phyloP scores from a whole-genome alignment of 1,140 invertebrate genomes.

The Pseudomyrmex gracilis region DNA sequence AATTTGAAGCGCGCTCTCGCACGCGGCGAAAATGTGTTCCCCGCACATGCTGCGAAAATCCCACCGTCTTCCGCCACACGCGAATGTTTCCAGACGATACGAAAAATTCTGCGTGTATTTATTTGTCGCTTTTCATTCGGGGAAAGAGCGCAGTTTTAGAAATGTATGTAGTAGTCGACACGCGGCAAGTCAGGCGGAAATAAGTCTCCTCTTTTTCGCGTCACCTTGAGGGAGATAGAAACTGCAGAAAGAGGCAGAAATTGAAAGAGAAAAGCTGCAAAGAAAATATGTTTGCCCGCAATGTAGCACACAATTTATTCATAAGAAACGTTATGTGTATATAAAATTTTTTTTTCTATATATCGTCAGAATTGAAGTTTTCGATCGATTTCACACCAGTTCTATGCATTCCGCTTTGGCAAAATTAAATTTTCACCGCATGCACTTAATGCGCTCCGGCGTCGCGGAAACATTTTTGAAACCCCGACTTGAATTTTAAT shows the following conservation, averaged over 20 bases:
- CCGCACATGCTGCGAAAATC: conserved; percentile 29
- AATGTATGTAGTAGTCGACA: neutral
- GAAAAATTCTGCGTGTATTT: neutral
- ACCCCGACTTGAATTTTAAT: conserved; percentile 51
- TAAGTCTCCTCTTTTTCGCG: neutral
- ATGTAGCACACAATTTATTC: neutral
- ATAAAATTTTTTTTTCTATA: too few species aligned
- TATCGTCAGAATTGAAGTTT: neutral
- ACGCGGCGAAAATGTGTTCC: conserved; percentile 35
- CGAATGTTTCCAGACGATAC: conserved; percentile 16
- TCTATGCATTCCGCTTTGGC: neutral
- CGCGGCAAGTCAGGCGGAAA: conserved; percentile 6
- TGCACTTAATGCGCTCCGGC: conserved; percentile 26
- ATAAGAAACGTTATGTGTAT: neutral
- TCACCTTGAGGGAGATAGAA: neutral
- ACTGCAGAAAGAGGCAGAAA: neutral
- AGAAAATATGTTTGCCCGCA: neutral
- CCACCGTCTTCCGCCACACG: neutral
- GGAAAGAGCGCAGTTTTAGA: neutral
- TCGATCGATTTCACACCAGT: neutral
- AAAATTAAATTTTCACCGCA: conserved; percentile 23
- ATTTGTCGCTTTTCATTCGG: neutral
- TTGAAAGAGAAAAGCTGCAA: neutral
- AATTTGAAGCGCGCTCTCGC: conserved; percentile 43
- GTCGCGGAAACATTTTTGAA: conserved; percentile 41